Conservation (phyloP, 2,888 invertebrate genomes). For the Teleiodes luculella region DNA sequence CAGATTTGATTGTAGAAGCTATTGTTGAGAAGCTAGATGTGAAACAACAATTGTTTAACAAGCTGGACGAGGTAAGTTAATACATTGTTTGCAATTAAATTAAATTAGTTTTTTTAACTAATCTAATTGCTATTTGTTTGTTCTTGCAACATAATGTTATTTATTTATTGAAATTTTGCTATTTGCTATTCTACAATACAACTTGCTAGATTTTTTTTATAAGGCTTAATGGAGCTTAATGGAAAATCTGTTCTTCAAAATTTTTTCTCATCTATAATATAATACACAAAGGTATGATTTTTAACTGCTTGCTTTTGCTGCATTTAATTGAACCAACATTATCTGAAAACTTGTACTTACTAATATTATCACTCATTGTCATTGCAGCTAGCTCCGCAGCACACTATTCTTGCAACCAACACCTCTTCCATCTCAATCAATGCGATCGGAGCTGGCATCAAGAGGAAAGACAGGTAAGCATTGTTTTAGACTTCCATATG, state of each 20-base stretch:
- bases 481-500: too few species aligned
- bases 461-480: constrained; percentile 80
- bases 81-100: not conserved
- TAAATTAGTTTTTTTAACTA: too few species aligned
- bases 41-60: constrained; percentile 87
- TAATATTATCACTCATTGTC: constrained; percentile 1
- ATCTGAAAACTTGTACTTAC: constrained; percentile 2
- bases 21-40: constrained; percentile 90
- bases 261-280: not conserved
- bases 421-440: constrained; percentile 92
- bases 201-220: too few species aligned
- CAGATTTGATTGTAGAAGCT: constrained; percentile 91
- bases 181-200: too few species aligned
- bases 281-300: not conserved
- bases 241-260: too few species aligned
- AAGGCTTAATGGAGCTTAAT: too few species aligned
- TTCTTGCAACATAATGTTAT: too few species aligned
- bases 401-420: constrained; percentile 91
- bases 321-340: not conserved
- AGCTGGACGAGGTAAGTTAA: constrained; percentile 81
- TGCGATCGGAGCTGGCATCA: constrained; percentile 87
- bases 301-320: too few species aligned
- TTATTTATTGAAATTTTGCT: too few species aligned
- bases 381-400: constrained; percentile 80
- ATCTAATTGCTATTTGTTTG: too few species aligned